These are phyloP conservation scores for Myiagra hebetior DNA, from an alignment of 2,113 vertebrate genomes.

Conservation along the genomic window DNA sequence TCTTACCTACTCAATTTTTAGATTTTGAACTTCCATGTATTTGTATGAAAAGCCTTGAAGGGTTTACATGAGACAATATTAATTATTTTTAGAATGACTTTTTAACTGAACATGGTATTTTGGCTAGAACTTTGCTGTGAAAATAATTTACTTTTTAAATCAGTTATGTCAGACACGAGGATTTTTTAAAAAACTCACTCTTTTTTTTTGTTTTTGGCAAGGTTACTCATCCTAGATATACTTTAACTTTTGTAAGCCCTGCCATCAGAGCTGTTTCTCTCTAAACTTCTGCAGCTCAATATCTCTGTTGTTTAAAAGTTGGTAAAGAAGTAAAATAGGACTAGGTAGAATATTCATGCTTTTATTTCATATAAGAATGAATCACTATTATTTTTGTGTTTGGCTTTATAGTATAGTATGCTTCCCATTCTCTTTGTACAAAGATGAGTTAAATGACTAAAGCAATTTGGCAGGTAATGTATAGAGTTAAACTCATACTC, in stretches of 20 bases:
- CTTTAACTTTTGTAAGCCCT: neutral
- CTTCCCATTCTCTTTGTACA: neutral
- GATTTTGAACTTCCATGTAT: neutral
- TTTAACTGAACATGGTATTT: neutral
- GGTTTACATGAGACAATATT: neutral
- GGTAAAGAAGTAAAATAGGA: neutral
- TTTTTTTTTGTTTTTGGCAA: neutral
- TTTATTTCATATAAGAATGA: neutral
- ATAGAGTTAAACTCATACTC: neutral
- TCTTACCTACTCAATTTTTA: neutral
- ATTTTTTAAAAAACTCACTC: accelerated
- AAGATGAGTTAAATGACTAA: neutral
- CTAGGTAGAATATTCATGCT: neutral
- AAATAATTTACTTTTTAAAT: neutral
- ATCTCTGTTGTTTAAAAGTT: neutral
- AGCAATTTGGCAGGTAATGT: neutral
- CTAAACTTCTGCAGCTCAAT: neutral
- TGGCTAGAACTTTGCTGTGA: neutral
- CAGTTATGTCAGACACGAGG: neutral
- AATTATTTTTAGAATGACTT: neutral
- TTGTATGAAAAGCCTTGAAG: neutral
- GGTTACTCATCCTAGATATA: neutral
- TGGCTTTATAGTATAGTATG: neutral
- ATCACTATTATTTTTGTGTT: neutral
- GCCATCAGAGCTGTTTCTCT: neutral